These are phyloP conservation scores for Cyrtodaria siliqua DNA, from an alignment of 2,888 invertebrate genomes.

Conservation along the genomic window DNA sequence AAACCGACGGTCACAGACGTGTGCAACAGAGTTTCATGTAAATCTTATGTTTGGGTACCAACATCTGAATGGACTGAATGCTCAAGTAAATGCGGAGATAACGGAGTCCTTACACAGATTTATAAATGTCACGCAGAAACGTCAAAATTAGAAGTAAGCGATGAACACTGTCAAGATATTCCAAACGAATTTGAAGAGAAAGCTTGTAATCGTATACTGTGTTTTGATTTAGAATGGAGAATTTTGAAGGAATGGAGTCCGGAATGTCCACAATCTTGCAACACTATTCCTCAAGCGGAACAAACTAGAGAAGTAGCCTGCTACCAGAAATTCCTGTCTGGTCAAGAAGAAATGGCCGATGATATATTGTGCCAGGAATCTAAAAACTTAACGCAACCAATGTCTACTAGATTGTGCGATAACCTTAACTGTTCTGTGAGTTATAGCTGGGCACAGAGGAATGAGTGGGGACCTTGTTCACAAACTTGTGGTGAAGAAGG, in stretches of 20 bases:
- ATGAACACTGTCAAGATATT: conserved; percentile 26
- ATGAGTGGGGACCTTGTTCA: conserved; percentile 70
- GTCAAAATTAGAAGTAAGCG: conserved; percentile 18
- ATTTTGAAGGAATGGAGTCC: conserved; percentile 38
- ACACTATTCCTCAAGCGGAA: conserved; percentile 1
- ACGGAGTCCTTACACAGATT: conserved; percentile 32
- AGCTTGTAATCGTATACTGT: conserved; percentile 50
- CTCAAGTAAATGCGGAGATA: conserved; percentile 57
- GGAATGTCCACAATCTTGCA: conserved; percentile 37
- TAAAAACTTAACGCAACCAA: conserved; percentile 6
- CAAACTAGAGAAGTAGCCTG: conserved; percentile 35
- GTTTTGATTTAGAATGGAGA: conserved; percentile 41
- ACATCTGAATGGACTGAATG: conserved; percentile 58
- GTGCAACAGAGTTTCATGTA: conserved; percentile 50
- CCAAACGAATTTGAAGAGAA: conserved; percentile 10
- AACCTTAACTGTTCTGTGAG: conserved; percentile 19
- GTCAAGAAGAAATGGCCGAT: conserved; percentile 34
- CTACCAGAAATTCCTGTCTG: conserved; percentile 33
- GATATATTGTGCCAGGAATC: conserved; percentile 26
- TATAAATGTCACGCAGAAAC: conserved; percentile 35
- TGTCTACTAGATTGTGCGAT: conserved; percentile 19
- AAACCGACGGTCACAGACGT: conserved; percentile 24
- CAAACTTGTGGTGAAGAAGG: conserved; percentile 68
- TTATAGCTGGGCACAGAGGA: conserved; percentile 67
- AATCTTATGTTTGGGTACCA: conserved; percentile 28